Evolutionary conservation across 2,113 vertebrate genomes (phyloP), one percentile per base, ranked within the genome.

Genomic region (Halcyon senegalensis): DNA sequence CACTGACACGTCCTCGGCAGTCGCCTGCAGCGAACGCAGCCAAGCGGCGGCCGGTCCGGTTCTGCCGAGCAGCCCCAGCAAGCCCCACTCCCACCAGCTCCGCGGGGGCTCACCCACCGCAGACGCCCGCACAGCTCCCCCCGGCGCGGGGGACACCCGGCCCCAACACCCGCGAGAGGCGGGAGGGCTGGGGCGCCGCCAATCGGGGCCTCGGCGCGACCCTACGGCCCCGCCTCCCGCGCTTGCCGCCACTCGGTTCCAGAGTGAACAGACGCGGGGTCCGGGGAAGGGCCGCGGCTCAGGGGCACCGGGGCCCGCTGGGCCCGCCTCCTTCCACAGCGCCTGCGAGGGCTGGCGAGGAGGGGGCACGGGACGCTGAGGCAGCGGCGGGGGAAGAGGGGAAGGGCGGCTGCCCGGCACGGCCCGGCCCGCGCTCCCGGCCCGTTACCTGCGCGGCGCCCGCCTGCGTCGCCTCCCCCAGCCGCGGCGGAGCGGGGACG

Each of bases 391-490:
- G 28, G 20, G 23, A 11, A n/a, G 2, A 8, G 16, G 13, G 17
- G 23, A 46, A 51, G 4, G 46, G 31, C 41, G 20, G 53, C 28
- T 53, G 25, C 20, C 2, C 17, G 16, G 37, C 11, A 4, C 46
- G 44, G 44, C 44, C 44, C 44, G 27, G 37, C 84, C 74, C 53
- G 8, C 5, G n/a, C 33, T 21, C 50, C 43, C 37, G 18, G n/a
- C 33, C 63, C 43, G 21, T 92, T 93, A 95, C 89, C 92, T 94
- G 77, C 69, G 68, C 37, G 39, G n/a, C 35, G 37, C 62, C 80
- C 53, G 51, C 60, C 60, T 50, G 62, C 75, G 44, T 53, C 74
- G 44, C 67, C 75, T 66, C 50, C 27, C 37, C 39, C 39, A 21
- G 63, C 53, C 46, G 51, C 56, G 55, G 68, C 77, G 30, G 43